Evolutionary conservation across 2,888 invertebrate genomes (phyloP).

Genomic region (Dichetophora obliterata): DNA sequence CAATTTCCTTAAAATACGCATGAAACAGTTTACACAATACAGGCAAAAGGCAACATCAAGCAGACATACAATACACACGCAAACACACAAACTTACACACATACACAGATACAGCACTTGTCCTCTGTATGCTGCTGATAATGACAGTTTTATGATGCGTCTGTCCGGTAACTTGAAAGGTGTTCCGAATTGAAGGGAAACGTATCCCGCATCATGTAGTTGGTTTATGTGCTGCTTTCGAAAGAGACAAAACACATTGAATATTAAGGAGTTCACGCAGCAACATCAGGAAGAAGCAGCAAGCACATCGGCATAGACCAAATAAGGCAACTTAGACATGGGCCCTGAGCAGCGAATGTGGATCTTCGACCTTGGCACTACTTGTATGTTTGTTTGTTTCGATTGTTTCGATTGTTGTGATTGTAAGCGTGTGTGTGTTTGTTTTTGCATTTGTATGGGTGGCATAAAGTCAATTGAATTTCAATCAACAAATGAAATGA

Average conservation of each 20-base stretch:
- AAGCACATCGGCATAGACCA: background rate
- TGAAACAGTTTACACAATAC: background rate
- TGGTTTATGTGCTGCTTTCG: too few species aligned
- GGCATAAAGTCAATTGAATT: slow-evolving; percentile 27
- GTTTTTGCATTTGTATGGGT: background rate
- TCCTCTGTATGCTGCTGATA: slow-evolving; percentile 15
- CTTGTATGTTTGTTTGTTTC: background rate
- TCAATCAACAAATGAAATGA: slow-evolving; percentile 31
- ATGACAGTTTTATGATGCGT: slow-evolving; percentile 32
- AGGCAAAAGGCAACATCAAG: background rate
- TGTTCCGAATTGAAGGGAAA: background rate
- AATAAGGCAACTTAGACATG: too few species aligned
- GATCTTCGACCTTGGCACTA: background rate
- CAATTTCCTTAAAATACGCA: background rate
- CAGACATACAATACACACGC: background rate
- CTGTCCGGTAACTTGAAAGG: slow-evolving; percentile 26
- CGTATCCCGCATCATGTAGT: too few species aligned
- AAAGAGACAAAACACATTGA: too few species aligned
- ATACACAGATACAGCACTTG: too few species aligned
- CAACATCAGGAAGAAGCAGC: background rate
- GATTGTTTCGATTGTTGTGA: background rate
- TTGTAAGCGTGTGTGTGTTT: background rate
- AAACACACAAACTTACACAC: too few species aligned
- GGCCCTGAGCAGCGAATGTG: too few species aligned
- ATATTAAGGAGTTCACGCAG: background rate